phyloP scores from a whole-genome alignment of 2,113 vertebrate species.

The Synchiropus splendidus region DNA sequence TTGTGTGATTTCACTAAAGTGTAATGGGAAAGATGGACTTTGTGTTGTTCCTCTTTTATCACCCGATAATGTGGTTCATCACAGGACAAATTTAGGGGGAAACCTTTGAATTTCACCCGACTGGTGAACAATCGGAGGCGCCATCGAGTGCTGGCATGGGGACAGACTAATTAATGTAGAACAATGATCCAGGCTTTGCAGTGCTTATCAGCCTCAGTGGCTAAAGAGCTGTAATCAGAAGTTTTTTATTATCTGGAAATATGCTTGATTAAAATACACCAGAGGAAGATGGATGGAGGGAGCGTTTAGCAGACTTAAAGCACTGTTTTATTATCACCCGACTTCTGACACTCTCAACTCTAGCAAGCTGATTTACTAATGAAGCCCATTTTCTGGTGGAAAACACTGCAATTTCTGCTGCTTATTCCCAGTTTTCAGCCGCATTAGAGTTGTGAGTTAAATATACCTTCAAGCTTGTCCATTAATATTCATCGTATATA shows the following conservation, averaged over 20 bases:
- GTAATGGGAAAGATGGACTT: slow-evolving; percentile 39
- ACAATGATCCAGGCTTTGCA: slow-evolving; percentile 27
- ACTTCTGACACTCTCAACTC: too few relatives aligned
- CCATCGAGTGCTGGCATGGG: slow-evolving; percentile 16
- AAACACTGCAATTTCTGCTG: too few relatives aligned
- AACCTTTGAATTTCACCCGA: too few relatives aligned
- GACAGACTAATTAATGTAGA: slow-evolving; percentile 39
- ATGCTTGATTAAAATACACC: slow-evolving; percentile 20
- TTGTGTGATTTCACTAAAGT: slow-evolving; percentile 66
- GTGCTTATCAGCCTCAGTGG: slow-evolving; percentile 19
- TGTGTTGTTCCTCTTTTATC: slow-evolving; percentile 4
- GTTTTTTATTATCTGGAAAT: slow-evolving; percentile 23
- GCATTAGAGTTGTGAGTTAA: too few relatives aligned
- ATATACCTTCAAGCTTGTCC: too few relatives aligned
- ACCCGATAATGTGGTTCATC: too few relatives aligned
- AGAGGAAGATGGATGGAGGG: slow-evolving; percentile 2
- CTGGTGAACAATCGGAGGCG: too few relatives aligned
- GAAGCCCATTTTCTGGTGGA: too few relatives aligned
- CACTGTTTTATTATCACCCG: not conserved
- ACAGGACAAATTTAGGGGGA: too few relatives aligned
- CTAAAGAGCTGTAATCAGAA: slow-evolving; percentile 22
- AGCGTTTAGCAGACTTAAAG: not conserved
- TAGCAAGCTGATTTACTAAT: too few relatives aligned
- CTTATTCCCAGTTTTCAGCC: too few relatives aligned
- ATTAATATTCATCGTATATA: too few relatives aligned